A percentile compares a stretch with the other conserved stretches of the same genome.
phyloP scores from a whole-genome alignment of 2,113 vertebrate genomes.

The Tonatia bakeri region DNA sequence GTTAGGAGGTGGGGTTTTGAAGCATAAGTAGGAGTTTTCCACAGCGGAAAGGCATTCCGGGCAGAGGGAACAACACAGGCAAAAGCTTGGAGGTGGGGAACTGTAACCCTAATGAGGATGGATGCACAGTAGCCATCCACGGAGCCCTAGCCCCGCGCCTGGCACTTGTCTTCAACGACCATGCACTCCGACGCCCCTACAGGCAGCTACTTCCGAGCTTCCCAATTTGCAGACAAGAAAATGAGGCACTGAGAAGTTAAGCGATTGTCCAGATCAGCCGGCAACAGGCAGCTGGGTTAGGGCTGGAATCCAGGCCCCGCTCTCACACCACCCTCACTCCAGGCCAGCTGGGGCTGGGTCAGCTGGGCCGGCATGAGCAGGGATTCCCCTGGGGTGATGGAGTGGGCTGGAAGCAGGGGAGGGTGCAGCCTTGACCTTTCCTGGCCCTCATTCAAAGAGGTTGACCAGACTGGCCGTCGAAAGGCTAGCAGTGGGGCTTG shows the following conservation, averaged over 20 bases:
- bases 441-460: not conserved
- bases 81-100: not conserved
- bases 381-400: not conserved
- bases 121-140: rapidly evolving
- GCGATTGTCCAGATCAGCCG: not conserved
- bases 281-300: not conserved
- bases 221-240: not conserved
- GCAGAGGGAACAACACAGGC: not conserved
- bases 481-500: not conserved
- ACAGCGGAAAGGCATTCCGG: not conserved
- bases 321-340: not conserved
- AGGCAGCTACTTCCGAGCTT: not conserved
- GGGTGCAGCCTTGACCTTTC: not conserved
- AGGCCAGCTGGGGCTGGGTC: not conserved
- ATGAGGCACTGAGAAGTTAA: not conserved
- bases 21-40: not conserved
- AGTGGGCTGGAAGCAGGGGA: too few species aligned
- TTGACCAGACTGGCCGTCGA: not conserved
- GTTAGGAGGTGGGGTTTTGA: not conserved
- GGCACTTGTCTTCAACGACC: not conserved
- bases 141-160: not conserved
- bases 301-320: not conserved
- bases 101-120: rapidly evolving
- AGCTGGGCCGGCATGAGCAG: not conserved
- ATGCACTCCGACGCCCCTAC: rapidly evolving